Conservation (phyloP, 2,888 invertebrate genomes). For the Chalcis sispes region DNA sequence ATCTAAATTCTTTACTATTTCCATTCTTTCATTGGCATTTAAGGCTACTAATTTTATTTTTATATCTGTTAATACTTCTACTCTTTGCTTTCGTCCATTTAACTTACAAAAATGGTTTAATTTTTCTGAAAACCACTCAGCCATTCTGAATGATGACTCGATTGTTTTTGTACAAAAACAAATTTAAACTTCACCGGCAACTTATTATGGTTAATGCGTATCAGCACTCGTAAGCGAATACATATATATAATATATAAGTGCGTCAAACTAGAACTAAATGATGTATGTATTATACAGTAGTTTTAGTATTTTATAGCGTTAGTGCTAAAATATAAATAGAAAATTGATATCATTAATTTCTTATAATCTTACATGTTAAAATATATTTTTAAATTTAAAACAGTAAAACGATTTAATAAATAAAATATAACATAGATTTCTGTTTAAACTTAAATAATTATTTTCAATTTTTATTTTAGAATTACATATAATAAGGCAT, state of each 20-base stretch:
- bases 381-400: too few species aligned
- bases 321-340: too few species aligned
- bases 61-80: conserved; percentile 64
- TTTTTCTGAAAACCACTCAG: conserved; percentile 66
- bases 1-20: conserved; percentile 60
- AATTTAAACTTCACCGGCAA: conserved; percentile 17
- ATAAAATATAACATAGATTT: too few species aligned
- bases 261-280: too few species aligned
- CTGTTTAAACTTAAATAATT: too few species aligned
- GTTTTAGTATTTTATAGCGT: too few species aligned
- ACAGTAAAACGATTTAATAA: too few species aligned
- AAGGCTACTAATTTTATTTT: conserved; percentile 66
- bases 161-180: conserved; percentile 28
- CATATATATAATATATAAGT: not conserved
- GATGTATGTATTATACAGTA: too few species aligned
- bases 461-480: too few species aligned
- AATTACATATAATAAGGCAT: too few species aligned
- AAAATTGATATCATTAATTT: too few species aligned
- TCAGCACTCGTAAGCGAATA: not conserved
- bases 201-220: not conserved
- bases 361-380: too few species aligned
- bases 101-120: conserved; percentile 63
- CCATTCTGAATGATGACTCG: conserved; percentile 54
- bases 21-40: conserved; percentile 58
- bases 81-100: conserved; percentile 62